Conservation (phyloP, 1,140 invertebrate species). For the Cydia fagiglandana region DNA sequence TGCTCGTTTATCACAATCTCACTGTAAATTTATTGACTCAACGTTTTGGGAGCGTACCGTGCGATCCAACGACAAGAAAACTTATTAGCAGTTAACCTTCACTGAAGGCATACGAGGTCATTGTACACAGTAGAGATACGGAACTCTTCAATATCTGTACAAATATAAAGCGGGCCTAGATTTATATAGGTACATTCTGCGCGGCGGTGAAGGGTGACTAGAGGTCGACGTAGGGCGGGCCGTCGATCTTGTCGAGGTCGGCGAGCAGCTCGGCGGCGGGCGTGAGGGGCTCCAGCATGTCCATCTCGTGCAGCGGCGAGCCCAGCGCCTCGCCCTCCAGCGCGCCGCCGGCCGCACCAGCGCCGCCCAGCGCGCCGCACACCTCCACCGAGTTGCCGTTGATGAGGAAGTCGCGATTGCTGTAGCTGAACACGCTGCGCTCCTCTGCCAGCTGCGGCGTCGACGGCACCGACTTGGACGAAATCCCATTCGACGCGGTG, state of each 20-base stretch:
- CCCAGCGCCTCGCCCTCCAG: conserved; percentile 59
- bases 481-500: conserved; percentile 61
- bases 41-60: conserved; percentile 59
- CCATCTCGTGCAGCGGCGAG: conserved; percentile 65
- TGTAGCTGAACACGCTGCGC: conserved; percentile 80
- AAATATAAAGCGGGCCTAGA: conserved; percentile 47
- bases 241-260: conserved; percentile 72
- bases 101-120: conserved; percentile 70
- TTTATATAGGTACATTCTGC: conserved; percentile 42
- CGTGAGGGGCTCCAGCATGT: conserved; percentile 63
- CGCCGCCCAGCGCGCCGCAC: conserved; percentile 45
- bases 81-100: conserved; percentile 52
- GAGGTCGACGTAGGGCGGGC: conserved; percentile 69
- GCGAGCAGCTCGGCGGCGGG: conserved; percentile 58
- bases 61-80: conserved; percentile 44
- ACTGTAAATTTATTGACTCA: conserved; percentile 69
- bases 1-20: conserved; percentile 61
- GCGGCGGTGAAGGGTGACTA: conserved; percentile 53
- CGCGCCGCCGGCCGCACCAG: conserved; percentile 55
- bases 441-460: conserved; percentile 80
- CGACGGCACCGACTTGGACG: conserved; percentile 83
- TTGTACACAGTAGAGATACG: conserved; percentile 68
- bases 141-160: conserved; percentile 63
- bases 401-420: conserved; percentile 81
- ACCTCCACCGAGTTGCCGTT: conserved; percentile 80